These are phyloP conservation scores for Gonioctena quinquepunctata DNA, from an alignment of 1,140 invertebrate genomes.

Conservation along the genomic window DNA sequence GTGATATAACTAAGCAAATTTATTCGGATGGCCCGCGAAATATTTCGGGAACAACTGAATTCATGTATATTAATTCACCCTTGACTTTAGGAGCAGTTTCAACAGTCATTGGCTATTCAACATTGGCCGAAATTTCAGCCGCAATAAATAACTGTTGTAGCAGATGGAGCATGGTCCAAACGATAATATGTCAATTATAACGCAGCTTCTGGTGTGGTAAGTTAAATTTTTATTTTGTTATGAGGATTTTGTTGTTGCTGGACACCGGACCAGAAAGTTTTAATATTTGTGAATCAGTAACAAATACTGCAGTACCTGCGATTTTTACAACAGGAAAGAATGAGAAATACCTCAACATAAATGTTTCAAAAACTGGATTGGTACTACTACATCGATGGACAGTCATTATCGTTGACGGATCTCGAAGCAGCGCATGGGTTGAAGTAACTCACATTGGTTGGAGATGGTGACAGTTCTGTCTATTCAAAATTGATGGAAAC, in stretches of 20 bases:
- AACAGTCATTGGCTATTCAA: not conserved
- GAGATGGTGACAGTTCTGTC: constrained; percentile 54
- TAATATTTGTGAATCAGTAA: constrained; percentile 45
- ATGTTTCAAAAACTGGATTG: constrained; percentile 41
- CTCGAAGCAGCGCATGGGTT: constrained; percentile 48
- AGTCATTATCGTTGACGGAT: constrained; percentile 51
- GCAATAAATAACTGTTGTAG: constrained; percentile 19
- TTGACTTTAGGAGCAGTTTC: constrained; percentile 6
- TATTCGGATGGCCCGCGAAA: not conserved
- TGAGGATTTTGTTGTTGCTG: constrained; percentile 14
- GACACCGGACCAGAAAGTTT: constrained; percentile 20
- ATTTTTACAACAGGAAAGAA: constrained; percentile 1
- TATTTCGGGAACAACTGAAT: constrained; percentile 4
- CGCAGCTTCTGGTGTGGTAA: constrained; percentile 40
- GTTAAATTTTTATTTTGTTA: constrained; percentile 4
- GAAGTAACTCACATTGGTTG: constrained; percentile 49
- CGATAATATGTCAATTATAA: constrained; percentile 37
- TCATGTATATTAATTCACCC: not conserved
- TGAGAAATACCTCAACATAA: constrained; percentile 5
- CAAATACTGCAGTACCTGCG: constrained; percentile 51
- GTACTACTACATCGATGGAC: constrained; percentile 52
- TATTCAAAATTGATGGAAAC: constrained; percentile 28
- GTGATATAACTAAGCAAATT: not conserved
- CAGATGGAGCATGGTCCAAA: constrained; percentile 26
- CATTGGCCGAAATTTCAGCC: not conserved